These are phyloP conservation scores for Brenthis daphne DNA, from an alignment of 2,888 invertebrate genomes.

Conservation along the genomic window DNA sequence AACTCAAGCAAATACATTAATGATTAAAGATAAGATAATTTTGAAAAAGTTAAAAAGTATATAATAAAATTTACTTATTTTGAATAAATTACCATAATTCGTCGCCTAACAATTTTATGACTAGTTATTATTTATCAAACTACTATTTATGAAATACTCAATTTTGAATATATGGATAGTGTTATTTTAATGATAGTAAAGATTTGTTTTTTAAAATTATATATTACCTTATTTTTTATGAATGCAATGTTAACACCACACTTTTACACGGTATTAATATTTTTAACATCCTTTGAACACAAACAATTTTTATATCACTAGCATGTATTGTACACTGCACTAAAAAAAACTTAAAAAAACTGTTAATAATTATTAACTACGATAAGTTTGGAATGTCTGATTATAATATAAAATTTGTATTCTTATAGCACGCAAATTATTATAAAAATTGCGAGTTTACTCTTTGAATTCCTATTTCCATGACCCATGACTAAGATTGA, in stretches of 20 bases:
- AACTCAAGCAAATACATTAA: no score
- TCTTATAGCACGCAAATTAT: background rate
- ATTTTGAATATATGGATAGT: no score
- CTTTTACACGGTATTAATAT: slow-evolving; percentile 9
- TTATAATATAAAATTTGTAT: background rate
- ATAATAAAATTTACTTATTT: no score
- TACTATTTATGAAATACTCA: no score
- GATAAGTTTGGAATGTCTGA: slow-evolving; percentile 3
- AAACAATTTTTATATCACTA: slow-evolving; percentile 11
- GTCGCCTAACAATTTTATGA: no score
- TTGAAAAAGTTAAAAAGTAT: no score
- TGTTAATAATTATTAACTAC: slow-evolving; percentile 3
- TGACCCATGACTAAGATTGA: slow-evolving; percentile 12
- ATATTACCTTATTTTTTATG: slow-evolving; percentile 10
- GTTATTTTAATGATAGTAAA: background rate
- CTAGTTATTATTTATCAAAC: no score
- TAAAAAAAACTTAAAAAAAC: slow-evolving; percentile 6
- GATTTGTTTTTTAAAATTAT: background rate
- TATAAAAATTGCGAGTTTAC: slow-evolving; percentile 11
- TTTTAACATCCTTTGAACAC: slow-evolving; percentile 16
- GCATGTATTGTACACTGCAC: slow-evolving; percentile 7
- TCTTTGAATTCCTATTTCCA: slow-evolving; percentile 7
- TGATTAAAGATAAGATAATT: no score
- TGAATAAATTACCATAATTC: no score
- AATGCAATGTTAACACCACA: slow-evolving; percentile 1